Conservation (phyloP, 2,113 vertebrate genomes). For the Triplophysa rosa region DNA sequence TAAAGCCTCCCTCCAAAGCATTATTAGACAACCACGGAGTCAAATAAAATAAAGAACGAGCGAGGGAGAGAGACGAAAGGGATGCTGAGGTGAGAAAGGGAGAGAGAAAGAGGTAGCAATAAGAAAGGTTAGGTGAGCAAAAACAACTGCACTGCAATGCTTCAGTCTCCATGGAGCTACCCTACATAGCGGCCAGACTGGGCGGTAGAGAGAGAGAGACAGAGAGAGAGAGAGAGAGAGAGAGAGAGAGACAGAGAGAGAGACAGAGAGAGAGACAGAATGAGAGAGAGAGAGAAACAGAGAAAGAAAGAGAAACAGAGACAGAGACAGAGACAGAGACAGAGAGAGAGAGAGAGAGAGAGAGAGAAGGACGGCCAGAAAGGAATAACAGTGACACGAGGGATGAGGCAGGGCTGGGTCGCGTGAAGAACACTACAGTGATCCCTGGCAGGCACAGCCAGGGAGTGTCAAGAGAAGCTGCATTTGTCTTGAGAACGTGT, state of each 20-base stretch:
- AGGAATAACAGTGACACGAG: conserved; percentile 28
- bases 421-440: conserved; percentile 15
- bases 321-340: conserved; percentile 14
- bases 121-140: conserved; percentile 41
- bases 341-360: conserved; percentile 22
- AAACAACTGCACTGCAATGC: conserved; percentile 55
- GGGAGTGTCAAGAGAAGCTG: conserved; percentile 25
- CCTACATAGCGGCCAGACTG: conserved; percentile 72
- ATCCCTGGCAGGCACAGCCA: conserved; percentile 5
- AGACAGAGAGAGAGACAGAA: conserved; percentile 20
- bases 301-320: conserved; percentile 25
- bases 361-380: conserved; percentile 22
- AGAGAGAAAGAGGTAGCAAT: conserved; percentile 25
- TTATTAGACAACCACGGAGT: conserved; percentile 42
- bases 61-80: conserved; percentile 7
- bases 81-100: conserved; percentile 48
- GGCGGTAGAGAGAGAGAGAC: conserved; percentile 38
- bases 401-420: conserved; percentile 32
- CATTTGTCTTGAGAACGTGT: conserved; percentile 24
- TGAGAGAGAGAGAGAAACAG: conserved; percentile 21
- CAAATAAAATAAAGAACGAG: conserved; percentile 31
- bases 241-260: conserved; percentile 19
- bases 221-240: conserved; percentile 18
- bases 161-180: conserved; percentile 72
- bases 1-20: conserved; percentile 30